Evolutionary conservation across 2,888 invertebrate genomes (phyloP), one percentile per base, ranked within the genome.

Genomic region (Drosophila mercatorum): DNA sequence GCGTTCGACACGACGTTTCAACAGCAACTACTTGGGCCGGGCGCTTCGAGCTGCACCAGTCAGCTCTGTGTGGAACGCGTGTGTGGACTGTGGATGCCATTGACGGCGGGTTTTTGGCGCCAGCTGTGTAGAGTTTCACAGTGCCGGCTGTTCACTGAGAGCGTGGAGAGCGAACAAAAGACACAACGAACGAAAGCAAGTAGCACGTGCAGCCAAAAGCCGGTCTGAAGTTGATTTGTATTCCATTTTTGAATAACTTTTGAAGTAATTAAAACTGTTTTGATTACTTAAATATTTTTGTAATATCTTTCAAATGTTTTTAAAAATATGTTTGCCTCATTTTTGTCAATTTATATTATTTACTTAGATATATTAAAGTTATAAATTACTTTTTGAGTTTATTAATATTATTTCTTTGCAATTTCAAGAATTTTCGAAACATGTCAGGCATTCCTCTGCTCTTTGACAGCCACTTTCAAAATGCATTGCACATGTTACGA

Each of bases 31-130:
- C 46, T 74, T 64, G 72, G 69, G 63, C 46, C 52, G 58, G 34
- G 43, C 64, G 53, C 51, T 63, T 78, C 72, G 75, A 75, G 89
- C 74, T 69, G 74, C 64, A 46, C 43, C 69, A 67, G 75, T 55
- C 55, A 75, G 81, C 89, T 60, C 62, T 51, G 58, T 68, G 83
- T 82, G 82, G 82, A 85, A 66, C 64, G 49, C 52, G 43, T 74
- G 17, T 65, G 49, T 59, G 68, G 74, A 56, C 12, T 81, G 88
- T 84, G 86, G 83, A 83, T 85, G 78, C 68, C 80, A 83, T 84
- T 87, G 41, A 46, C 49, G 52, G 71, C 72, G 63, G 66, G 72
- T 70, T 83, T 83, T 84, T 84, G 84, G 87, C 84, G 84, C 84
- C 87, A 84, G 80, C 62, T 64, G 47, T 84, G 84, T 69, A 89